Percentiles rank a stretch among this genome's conserved stretches.
phyloP scores from a whole-genome alignment of 2,797 vertebrate genomes.

The Chaunax sp. region DNA sequence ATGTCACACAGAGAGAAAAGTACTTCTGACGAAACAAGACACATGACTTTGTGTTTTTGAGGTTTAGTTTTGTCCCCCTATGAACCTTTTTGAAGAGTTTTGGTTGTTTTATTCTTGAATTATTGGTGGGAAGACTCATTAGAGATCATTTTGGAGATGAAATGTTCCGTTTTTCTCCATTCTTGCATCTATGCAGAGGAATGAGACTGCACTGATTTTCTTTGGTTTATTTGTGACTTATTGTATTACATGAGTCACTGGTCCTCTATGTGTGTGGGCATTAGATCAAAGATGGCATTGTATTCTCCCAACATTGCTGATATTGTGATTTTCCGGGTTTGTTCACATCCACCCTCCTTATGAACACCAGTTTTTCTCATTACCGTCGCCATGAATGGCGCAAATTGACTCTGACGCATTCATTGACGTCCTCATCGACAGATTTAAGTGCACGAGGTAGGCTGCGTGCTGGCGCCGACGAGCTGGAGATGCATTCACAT shows the following conservation, averaged over 20 bases:
- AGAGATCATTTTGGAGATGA: not conserved
- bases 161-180: not conserved
- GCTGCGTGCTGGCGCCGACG: constrained; percentile 52
- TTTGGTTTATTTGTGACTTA: constrained; percentile 32
- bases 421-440: constrained; percentile 39
- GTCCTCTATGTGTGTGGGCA: constrained; percentile 47
- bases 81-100: not conserved
- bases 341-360: constrained; percentile 39
- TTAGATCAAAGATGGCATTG: constrained; percentile 81
- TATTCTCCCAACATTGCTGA: constrained; percentile 54
- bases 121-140: not conserved
- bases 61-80: not conserved
- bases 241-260: constrained; percentile 65
- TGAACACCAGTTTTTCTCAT: constrained; percentile 75
- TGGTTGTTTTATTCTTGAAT: not conserved
- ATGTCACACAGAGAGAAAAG: not conserved
- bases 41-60: not conserved
- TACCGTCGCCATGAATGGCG: constrained; percentile 36
- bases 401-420: constrained; percentile 51
- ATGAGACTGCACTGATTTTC: constrained; percentile 44
- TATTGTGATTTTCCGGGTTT: constrained; percentile 47
- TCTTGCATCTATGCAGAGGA: too few species aligned
- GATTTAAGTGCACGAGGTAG: constrained; percentile 2
- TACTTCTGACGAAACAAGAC: not conserved
- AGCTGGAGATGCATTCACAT: constrained; percentile 36